phyloP scores from a whole-genome alignment of 2,888 invertebrate genomes.

The Plebejus argus region DNA sequence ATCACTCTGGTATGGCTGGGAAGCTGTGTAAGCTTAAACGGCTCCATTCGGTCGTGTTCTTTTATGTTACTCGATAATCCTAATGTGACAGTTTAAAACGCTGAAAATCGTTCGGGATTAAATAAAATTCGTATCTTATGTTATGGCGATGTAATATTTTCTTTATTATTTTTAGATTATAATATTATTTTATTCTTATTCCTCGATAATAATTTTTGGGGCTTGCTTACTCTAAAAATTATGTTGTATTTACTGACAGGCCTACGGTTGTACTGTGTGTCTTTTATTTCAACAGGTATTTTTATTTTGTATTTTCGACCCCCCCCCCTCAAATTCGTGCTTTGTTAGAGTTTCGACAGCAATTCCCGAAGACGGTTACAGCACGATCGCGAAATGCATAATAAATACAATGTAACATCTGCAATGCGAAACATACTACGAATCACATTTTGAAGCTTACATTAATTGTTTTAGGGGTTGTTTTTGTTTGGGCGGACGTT shows the following conservation, averaged over 20 bases:
- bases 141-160: not conserved
- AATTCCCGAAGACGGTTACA: slow-evolving; percentile 34
- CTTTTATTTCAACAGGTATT: no score
- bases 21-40: not conserved
- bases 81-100: slow-evolving; percentile 6
- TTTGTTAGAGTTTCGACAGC: not conserved
- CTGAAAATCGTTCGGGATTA: not conserved
- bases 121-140: not conserved
- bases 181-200: not conserved
- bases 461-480: slow-evolving; percentile 2
- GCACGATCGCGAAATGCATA: slow-evolving; percentile 39
- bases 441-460: slow-evolving; percentile 29
- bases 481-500: slow-evolving; percentile 28
- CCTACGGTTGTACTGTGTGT: no score
- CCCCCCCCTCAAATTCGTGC: no score
- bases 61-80: slow-evolving; percentile 25
- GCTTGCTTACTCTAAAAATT: no score
- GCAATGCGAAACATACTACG: slow-evolving; percentile 35
- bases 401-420: slow-evolving; percentile 41
- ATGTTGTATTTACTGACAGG: no score
- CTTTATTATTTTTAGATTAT: not conserved
- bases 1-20: not conserved
- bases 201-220: no score
- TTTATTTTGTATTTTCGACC: no score
- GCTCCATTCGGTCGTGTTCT: not conserved